Conservation (phyloP, 1,140 invertebrate species). For the Temnothorax curvispinosus region DNA sequence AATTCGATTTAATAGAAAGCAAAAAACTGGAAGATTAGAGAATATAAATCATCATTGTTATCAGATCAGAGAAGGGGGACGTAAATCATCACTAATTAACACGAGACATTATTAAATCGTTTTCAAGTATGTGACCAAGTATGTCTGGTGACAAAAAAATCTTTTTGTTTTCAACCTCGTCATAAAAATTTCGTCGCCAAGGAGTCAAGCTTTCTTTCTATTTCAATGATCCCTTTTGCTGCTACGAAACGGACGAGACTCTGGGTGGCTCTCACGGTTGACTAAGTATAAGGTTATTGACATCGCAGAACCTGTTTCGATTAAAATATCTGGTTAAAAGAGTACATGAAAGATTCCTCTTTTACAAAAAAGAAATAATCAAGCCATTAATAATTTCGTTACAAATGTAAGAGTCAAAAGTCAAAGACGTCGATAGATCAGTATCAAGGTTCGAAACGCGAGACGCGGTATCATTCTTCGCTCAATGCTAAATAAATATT, state of each 20-base stretch:
- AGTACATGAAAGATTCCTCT: not conserved
- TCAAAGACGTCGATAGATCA: not conserved
- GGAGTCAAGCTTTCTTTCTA: not conserved
- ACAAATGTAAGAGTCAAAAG: not conserved
- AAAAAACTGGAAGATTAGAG: not conserved
- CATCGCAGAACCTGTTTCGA: conserved; percentile 33
- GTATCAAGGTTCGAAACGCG: not conserved
- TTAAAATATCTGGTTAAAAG: not conserved
- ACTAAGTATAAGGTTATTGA: conserved; percentile 35
- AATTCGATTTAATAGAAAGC: not conserved
- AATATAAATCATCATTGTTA: not conserved
- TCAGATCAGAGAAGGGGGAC: not conserved
- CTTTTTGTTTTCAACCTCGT: conserved; percentile 13
- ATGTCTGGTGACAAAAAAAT: not conserved
- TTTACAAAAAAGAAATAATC: not conserved
- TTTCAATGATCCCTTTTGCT: not conserved
- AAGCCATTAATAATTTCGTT: not conserved
- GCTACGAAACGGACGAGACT: not conserved
- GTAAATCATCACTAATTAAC: conserved; percentile 5
- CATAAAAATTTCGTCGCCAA: conserved; percentile 42
- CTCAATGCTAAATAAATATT: not conserved
- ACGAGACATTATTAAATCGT: not conserved
- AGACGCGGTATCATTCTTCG: not conserved
- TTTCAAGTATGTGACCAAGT: not conserved
- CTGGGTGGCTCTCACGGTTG: not conserved